phyloP scores from a whole-genome alignment of 2,888 invertebrate species.

The Eudemis profundana region DNA sequence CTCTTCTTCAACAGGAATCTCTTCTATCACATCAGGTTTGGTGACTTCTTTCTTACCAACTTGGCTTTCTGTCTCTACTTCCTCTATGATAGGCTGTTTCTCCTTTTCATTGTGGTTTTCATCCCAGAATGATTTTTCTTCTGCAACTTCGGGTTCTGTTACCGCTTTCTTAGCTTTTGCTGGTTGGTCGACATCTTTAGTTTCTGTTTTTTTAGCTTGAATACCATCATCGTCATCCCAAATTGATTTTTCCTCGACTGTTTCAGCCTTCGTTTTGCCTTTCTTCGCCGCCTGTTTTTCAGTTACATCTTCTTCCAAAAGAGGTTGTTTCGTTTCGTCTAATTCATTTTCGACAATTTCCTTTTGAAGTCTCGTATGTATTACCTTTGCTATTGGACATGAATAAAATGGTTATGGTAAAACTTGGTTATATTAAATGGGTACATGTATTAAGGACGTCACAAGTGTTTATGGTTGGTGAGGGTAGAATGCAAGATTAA shows the following conservation, averaged over 20 bases:
- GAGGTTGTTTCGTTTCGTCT: conserved; percentile 67
- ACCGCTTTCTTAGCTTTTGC: conserved; percentile 56
- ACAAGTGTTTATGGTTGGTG: conserved; percentile 62
- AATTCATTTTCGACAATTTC: conserved; percentile 81
- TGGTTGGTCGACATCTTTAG: conserved; percentile 56
- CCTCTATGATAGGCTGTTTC: conserved; percentile 64
- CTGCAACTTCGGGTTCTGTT: conserved; percentile 55
- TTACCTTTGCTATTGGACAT: conserved; percentile 81
- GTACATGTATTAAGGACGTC: conserved; percentile 64
- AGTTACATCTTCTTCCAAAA: conserved; percentile 58
- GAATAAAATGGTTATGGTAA: conserved; percentile 66
- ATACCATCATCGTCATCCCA: conserved; percentile 68
- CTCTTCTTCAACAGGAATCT: conserved; percentile 69
- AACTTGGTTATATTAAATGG: conserved; percentile 56
- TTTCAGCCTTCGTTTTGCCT: conserved; percentile 59
- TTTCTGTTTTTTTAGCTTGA: conserved; percentile 55
- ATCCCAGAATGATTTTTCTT: conserved; percentile 71
- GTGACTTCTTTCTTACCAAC: conserved; percentile 65
- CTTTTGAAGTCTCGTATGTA: conserved; percentile 79
- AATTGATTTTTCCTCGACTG: conserved; percentile 54
- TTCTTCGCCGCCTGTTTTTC: conserved; percentile 54
- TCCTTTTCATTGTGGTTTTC: conserved; percentile 71
- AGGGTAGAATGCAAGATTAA: conserved; percentile 51
- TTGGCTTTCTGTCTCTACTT: conserved; percentile 62
- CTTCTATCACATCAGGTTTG: conserved; percentile 71